phyloP scores from a whole-genome alignment of 2,888 invertebrate species.

The Leptopilina myrica region DNA sequence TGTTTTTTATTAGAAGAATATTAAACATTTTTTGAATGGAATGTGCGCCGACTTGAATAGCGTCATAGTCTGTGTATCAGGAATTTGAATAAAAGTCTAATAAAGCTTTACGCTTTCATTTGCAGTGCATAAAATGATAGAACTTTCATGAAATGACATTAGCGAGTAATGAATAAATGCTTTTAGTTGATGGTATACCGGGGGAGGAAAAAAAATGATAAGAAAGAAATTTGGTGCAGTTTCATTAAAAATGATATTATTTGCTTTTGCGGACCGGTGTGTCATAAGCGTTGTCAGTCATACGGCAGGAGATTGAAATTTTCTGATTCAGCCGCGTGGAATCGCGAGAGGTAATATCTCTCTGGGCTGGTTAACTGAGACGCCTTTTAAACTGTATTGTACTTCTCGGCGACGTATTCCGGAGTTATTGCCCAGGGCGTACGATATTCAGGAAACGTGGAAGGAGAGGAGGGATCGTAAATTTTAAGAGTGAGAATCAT shows the following conservation, averaged over 20 bases:
- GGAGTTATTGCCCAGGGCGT: constrained; percentile 36
- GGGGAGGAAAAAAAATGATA: not conserved
- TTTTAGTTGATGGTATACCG: not conserved
- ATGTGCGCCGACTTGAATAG: too few species aligned
- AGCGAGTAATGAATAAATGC: not conserved
- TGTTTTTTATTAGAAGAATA: too few species aligned
- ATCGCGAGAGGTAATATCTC: constrained; percentile 15
- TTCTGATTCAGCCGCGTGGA: constrained; percentile 22
- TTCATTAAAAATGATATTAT: constrained; percentile 1
- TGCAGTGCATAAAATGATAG: not conserved
- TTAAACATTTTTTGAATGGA: too few species aligned
- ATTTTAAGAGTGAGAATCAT: constrained; percentile 33
- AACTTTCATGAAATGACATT: constrained; percentile 4
- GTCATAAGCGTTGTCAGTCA: not conserved
- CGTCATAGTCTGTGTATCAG: too few species aligned
- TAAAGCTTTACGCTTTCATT: not conserved
- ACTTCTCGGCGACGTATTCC: constrained; percentile 31
- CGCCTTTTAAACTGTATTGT: constrained; percentile 38
- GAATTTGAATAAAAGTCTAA: not conserved
- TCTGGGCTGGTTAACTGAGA: constrained; percentile 31
- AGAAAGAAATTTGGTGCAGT: not conserved
- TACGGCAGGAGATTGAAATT: constrained; percentile 15
- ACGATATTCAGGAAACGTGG: constrained; percentile 33
- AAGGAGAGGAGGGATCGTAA: constrained; percentile 37
- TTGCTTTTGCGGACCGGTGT: constrained; percentile 3